phyloP scores from a whole-genome alignment of 2,113 vertebrate genomes.

The Myotis yumanensis region DNA sequence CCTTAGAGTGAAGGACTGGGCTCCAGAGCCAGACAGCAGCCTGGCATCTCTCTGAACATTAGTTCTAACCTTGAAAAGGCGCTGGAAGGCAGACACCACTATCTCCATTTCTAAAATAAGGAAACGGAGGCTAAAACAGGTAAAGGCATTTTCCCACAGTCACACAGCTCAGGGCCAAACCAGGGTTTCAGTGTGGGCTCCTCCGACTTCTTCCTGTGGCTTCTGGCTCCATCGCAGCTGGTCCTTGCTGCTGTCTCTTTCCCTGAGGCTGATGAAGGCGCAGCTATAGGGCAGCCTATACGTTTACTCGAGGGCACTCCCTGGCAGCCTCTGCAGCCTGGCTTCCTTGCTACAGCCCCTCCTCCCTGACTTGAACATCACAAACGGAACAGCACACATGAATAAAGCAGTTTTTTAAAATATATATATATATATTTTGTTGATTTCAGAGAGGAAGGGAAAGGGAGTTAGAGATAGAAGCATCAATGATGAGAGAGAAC shows the following conservation, averaged over 20 bases:
- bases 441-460: no score
- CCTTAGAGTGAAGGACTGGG: not conserved
- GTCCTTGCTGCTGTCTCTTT: no score
- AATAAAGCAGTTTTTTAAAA: not conserved
- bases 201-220: not conserved
- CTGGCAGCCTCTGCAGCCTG: not conserved
- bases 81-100: not conserved
- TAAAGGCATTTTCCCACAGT: not conserved
- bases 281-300: not conserved
- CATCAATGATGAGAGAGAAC: no score
- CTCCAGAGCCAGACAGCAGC: not conserved
- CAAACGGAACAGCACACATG: not conserved
- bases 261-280: not conserved
- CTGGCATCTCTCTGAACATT: not conserved
- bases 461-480: no score
- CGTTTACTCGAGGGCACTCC: not conserved
- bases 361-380: not conserved
- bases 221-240: not conserved
- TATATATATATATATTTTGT: no score
- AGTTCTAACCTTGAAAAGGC: not conserved
- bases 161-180: not conserved
- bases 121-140: not conserved
- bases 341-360: not conserved
- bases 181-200: not conserved
- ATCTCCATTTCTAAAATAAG: not conserved